phyloP scores from a whole-genome alignment of 2,888 invertebrate species.

The Unio pictorum region DNA sequence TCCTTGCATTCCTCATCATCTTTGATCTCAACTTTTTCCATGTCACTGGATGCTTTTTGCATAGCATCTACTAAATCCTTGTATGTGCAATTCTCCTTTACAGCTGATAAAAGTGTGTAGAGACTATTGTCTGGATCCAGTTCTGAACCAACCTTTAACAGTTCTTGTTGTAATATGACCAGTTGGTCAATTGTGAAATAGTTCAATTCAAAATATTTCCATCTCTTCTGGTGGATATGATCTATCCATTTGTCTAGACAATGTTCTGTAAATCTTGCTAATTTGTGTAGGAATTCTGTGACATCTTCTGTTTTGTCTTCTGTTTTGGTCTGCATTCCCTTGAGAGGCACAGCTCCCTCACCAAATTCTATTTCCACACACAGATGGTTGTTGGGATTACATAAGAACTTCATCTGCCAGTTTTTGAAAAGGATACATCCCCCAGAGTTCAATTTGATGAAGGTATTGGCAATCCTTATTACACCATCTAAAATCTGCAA shows the following conservation, averaged over 20 bases:
- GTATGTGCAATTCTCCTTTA: constrained; percentile 38
- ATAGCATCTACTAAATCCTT: constrained; percentile 39
- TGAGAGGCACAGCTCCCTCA: constrained; percentile 3
- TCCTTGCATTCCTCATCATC: constrained; percentile 5
- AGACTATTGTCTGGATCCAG: constrained; percentile 24
- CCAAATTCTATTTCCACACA: constrained; percentile 50
- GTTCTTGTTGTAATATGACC: constrained; percentile 56
- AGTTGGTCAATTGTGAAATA: constrained; percentile 60
- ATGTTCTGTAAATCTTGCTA: constrained; percentile 51
- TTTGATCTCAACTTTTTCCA: constrained; percentile 15
- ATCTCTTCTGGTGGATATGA: constrained; percentile 43
- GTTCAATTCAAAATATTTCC: constrained; percentile 49
- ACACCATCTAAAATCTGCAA: constrained; percentile 57
- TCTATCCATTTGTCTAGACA: constrained; percentile 50
- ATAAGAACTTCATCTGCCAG: constrained; percentile 35
- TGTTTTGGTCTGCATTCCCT: too few relatives aligned
- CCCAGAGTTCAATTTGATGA: constrained; percentile 49
- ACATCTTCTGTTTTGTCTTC: constrained; percentile 30
- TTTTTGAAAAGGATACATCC: constrained; percentile 60
- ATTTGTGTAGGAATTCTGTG: constrained; percentile 33
- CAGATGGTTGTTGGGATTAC: constrained; percentile 5
- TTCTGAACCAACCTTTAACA: constrained; percentile 42
- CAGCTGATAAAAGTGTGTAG: constrained; percentile 44
- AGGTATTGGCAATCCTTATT: constrained; percentile 52
- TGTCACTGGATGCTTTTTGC: constrained; percentile 18